Evolutionary conservation across 2,888 invertebrate species (phyloP), one percentile per base, ranked within the genome.

Genomic region (Orchesella flavescens): DNA sequence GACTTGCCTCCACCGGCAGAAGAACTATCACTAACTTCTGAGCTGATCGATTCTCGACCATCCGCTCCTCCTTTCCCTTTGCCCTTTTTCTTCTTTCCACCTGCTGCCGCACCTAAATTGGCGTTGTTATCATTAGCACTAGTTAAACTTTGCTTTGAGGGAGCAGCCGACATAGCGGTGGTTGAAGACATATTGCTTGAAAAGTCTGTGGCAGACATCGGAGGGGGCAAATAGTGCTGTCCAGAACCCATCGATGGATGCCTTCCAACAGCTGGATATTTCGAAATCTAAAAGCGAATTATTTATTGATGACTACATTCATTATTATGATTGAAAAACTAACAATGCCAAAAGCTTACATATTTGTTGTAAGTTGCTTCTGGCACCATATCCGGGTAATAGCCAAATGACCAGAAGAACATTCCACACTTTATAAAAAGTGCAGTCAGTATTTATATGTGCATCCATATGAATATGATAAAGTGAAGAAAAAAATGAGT

Each of bases 371-470:
- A 75, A 44, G 24, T 53, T 34, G 57, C 65, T 17, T 49, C 43
- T 10, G 46, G 49, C 12, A 75, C 75, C 75, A 75, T 65, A 34
- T 75, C 75, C 5, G 75, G 75, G 19, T 75, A 75, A 21, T 75
- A 75, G n/a, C 75, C 75, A 75, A 75, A 75, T 10, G 75, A 46
- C 65, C 65, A 66, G 21, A 75, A 75, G 15, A 75, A 44, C 23
- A 9, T 23, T 7, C 75, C 75, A 66, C 63, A 75, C 77, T 77
- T 44, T 13, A 19, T 44, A 2, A 73, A n/a, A n/a, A n/a, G n/a
- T n/a, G n/a, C n/a, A n/a, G n/a, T 17, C 34, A 34, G 7, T 34
- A 49, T 21, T 24, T 55, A 24, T 34, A 34, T 34, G n/a, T 12
- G n/a, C n/a, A n/a, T n/a, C n/a, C n/a, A n/a, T 49, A 7, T 49